Evolutionary conservation across 2,113 vertebrate genomes (phyloP), one percentile per base, ranked within the genome.

Genomic region (Microcebus murinus): DNA sequence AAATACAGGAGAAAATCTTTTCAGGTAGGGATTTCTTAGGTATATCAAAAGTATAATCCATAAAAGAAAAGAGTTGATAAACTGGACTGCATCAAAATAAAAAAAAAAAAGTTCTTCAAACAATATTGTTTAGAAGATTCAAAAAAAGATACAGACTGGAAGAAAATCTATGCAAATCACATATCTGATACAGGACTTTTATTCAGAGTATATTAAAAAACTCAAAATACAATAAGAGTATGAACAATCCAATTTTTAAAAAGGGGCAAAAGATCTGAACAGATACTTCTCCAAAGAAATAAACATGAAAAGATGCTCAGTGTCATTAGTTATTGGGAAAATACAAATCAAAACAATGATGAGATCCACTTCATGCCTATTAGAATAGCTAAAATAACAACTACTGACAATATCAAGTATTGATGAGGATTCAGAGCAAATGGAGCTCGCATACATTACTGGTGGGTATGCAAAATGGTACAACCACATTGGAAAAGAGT

Each of bases 121-220:
- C 91, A 20, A 67, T 36, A 73, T 6, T 57, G 15, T 61, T 73
- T 82, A 94, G 34, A 89, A 79, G 85, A 84, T 71, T 48, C 70
- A 91, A 94, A 90, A 83, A 50, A 81, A 90, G 59, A 18, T 90
- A 57, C 15, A 85, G 50, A 65, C 36, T 73, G 55, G n/a, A 45
- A 93, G 39, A 95, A 96, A 94, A 89, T 36, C 70, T 76, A 34
- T 96, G 13, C 34, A 92, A 84, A 61, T 79, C 79, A 67, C 3
- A 57, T 70, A 74, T 74, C 6, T 89, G 15, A 73, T 57, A 90
- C 79, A 50, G 7, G 18, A 91, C 23, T 57, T 87, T 0, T 70
- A 88, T 36, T 71, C 11, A 36, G 23, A 68, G 42, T 83, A 81
- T 77, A 71, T 65, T 65, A 57, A 55, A 55, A 88, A 79, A 29